Conservation (phyloP, 2,113 vertebrate species). For the Pelodiscus sinensis region DNA sequence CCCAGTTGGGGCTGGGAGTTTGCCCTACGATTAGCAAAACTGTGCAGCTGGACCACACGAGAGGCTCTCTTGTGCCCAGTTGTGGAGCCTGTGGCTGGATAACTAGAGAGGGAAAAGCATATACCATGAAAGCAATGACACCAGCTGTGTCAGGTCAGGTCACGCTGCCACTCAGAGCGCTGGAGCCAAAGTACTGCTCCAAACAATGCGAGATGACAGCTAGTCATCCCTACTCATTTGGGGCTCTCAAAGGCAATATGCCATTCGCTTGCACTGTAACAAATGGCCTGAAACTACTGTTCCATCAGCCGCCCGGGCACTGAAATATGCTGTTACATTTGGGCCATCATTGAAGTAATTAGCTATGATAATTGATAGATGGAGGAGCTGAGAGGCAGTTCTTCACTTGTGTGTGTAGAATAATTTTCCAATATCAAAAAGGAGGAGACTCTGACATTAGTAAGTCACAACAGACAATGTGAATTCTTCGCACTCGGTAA, state of each 20-base stretch:
- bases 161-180: not conserved
- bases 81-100: not conserved
- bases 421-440: not conserved
- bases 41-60: accelerated
- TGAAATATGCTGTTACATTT: accelerated
- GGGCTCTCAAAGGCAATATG: not conserved
- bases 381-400: not conserved
- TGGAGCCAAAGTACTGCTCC: not conserved
- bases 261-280: not conserved
- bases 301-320: not conserved
- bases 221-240: not conserved
- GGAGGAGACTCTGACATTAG: not conserved
- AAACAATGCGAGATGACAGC: not conserved
- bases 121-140: not conserved
- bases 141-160: not conserved
- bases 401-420: not conserved
- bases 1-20: not conserved
- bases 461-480: not conserved
- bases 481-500: not conserved
- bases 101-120: not conserved
- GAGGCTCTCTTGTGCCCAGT: accelerated
- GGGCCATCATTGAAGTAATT: not conserved
- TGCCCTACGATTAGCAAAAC: not conserved
- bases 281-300: not conserved
- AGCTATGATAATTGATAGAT: not conserved